A percentile compares a stretch with the other conserved stretches of the same genome.
These are phyloP conservation scores for Vulpes ferrilata DNA, from an alignment of 2,113 vertebrate species.

Conservation along the genomic window DNA sequence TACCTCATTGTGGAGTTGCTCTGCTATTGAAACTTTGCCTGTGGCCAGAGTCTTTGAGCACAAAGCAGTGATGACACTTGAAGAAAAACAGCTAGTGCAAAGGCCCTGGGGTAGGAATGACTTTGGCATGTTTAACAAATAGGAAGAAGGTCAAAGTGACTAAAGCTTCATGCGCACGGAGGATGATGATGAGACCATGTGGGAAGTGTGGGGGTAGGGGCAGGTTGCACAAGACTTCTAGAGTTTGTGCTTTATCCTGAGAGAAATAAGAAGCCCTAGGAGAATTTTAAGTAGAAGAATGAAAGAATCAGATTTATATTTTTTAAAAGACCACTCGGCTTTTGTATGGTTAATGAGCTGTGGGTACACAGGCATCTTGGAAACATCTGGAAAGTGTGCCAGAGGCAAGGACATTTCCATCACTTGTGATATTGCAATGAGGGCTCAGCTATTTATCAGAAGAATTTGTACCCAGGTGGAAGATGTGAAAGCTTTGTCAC, in stretches of 20 bases:
- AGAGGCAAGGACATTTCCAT: neutral
- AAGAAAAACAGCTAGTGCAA: neutral
- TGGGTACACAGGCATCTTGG: neutral
- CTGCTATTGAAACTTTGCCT: neutral
- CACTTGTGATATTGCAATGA: neutral
- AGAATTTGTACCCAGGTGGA: neutral
- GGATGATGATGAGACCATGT: neutral
- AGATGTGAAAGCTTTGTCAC: neutral
- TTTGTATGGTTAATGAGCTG: neutral
- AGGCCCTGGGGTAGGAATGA: neutral
- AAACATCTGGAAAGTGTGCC: neutral
- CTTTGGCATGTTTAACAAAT: neutral
- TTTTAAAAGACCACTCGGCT: neutral
- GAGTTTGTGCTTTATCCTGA: neutral
- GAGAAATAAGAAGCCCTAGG: neutral
- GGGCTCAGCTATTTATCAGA: neutral
- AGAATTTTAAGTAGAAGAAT: neutral
- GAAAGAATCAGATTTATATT: neutral
- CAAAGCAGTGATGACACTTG: neutral
- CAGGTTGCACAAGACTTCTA: neutral
- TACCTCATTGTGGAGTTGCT: neutral
- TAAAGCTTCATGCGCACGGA: neutral
- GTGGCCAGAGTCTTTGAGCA: neutral
- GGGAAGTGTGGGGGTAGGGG: accelerated
- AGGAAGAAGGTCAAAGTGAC: neutral